These are phyloP conservation scores for Orussus abietinus DNA, from an alignment of 1,140 invertebrate genomes.

Conservation along the genomic window DNA sequence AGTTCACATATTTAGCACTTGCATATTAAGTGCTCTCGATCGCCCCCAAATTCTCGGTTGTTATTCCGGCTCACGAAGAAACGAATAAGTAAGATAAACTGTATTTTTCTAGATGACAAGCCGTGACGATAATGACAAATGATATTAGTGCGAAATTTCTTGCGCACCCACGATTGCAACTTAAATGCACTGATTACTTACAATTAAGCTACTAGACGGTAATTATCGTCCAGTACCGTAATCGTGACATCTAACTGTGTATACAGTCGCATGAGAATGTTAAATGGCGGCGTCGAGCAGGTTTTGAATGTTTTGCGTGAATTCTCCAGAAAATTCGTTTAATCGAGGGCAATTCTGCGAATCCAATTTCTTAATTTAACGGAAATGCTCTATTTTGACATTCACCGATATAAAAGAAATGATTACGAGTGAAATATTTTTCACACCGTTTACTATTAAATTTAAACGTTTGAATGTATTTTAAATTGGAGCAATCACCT, in stretches of 20 bases:
- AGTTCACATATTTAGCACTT: constrained; percentile 12
- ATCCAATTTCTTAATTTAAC: too few relatives aligned
- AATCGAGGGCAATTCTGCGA: constrained; percentile 4
- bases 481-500: too few relatives aligned
- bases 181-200: neutral
- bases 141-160: constrained; percentile 8
- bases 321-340: neutral
- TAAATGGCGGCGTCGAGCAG: neutral
- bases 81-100: constrained; percentile 28
- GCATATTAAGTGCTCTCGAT: constrained; percentile 2
- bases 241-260: too few relatives aligned
- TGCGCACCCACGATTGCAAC: constrained; percentile 10
- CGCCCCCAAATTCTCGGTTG: neutral
- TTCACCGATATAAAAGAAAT: too few relatives aligned
- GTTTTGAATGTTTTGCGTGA: neutral
- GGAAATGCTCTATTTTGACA: too few relatives aligned
- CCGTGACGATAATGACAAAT: constrained; percentile 18
- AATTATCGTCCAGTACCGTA: too few relatives aligned
- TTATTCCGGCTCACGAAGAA: constrained; percentile 11
- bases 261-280: neutral
- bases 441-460: too few relatives aligned
- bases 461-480: too few relatives aligned
- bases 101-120: constrained; percentile 42
- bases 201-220: too few relatives aligned
- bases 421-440: too few relatives aligned